Percentiles rank a stretch among this genome's conserved stretches.
Conservation (phyloP, 2,888 invertebrate genomes). For the Hirtodrosophila cameraria region DNA sequence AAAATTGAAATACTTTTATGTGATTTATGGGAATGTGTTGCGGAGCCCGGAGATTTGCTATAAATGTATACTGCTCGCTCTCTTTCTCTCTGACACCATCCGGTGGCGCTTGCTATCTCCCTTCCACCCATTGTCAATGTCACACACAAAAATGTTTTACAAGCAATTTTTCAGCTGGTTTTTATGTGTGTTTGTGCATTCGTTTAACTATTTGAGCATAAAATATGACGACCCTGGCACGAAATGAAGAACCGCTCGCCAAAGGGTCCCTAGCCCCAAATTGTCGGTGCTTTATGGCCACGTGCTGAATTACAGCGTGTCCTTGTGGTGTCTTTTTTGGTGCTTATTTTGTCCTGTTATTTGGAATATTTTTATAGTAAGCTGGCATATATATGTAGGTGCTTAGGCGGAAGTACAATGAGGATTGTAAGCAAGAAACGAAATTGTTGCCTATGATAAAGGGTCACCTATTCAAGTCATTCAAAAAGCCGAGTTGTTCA, state of each 20-base stretch:
- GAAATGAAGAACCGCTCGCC: constrained; percentile 16
- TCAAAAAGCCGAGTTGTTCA: neutral
- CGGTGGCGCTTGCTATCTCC: neutral
- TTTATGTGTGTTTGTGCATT: constrained; percentile 78
- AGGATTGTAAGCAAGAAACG: constrained; percentile 9
- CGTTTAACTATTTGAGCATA: constrained; percentile 80
- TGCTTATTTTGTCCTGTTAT: constrained; percentile 9
- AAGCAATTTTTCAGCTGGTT: constrained; percentile 80
- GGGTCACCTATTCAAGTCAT: neutral
- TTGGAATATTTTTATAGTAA: constrained; percentile 56
- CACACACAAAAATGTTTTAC: constrained; percentile 78
- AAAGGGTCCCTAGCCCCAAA: constrained; percentile 28
- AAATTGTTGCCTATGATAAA: neutral
- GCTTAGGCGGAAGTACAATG: constrained; percentile 39
- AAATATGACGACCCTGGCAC: constrained; percentile 65
- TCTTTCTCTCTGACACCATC: neutral
- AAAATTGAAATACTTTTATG: constrained; percentile 77
- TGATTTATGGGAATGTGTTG: constrained; percentile 78
- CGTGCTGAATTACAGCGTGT: constrained; percentile 54
- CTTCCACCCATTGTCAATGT: constrained; percentile 42
- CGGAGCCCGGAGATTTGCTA: constrained; percentile 73
- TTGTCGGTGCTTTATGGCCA: constrained; percentile 71
- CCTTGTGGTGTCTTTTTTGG: constrained; percentile 57
- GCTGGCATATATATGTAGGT: constrained; percentile 22
- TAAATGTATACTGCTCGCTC: constrained; percentile 51